phyloP scores from a whole-genome alignment of 64 coral and sea anemone genomes.

The Porites australiensis region DNA sequence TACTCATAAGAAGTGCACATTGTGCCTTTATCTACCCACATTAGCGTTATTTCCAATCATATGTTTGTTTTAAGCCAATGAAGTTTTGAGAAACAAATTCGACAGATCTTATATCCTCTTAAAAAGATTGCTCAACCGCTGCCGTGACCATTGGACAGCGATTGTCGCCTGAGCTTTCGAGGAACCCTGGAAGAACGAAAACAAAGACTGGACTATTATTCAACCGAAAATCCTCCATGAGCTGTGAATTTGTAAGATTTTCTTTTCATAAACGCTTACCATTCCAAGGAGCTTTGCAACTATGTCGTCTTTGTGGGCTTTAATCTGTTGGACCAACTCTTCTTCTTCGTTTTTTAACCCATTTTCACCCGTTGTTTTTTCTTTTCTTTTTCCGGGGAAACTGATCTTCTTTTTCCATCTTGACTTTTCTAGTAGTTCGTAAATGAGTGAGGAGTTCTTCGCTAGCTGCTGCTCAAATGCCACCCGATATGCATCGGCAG shows the following conservation, averaged over 20 bases:
- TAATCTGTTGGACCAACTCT: constrained; percentile 70
- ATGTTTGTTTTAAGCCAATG: too few relatives aligned
- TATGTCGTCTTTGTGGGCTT: constrained; percentile 75
- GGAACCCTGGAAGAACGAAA: too few relatives aligned
- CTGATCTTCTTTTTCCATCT: constrained; percentile 60
- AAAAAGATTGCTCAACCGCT: too few relatives aligned
- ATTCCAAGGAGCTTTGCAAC: constrained; percentile 86
- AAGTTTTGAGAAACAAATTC: too few relatives aligned
- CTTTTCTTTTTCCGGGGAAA: constrained; percentile 27
- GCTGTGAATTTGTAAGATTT: neutral
- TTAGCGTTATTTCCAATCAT: too few relatives aligned
- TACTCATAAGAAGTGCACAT: too few relatives aligned
- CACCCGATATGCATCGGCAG: constrained; percentile 81
- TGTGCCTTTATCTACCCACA: too few relatives aligned
- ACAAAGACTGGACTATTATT: too few relatives aligned
- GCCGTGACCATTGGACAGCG: too few relatives aligned
- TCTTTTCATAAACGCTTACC: constrained; percentile 37
- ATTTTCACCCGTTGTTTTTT: constrained; percentile 25
- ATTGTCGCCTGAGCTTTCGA: too few relatives aligned
- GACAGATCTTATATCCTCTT: too few relatives aligned
- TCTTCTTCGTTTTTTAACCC: constrained; percentile 50
- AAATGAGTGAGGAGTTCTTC: constrained; percentile 78
- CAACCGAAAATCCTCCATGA: too few relatives aligned
- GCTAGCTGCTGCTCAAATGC: constrained; percentile 88
- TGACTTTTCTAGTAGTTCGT: constrained; percentile 83